phyloP scores from a whole-genome alignment of 2,113 vertebrate species.

The Oncorhynchus gorbuscha region DNA sequence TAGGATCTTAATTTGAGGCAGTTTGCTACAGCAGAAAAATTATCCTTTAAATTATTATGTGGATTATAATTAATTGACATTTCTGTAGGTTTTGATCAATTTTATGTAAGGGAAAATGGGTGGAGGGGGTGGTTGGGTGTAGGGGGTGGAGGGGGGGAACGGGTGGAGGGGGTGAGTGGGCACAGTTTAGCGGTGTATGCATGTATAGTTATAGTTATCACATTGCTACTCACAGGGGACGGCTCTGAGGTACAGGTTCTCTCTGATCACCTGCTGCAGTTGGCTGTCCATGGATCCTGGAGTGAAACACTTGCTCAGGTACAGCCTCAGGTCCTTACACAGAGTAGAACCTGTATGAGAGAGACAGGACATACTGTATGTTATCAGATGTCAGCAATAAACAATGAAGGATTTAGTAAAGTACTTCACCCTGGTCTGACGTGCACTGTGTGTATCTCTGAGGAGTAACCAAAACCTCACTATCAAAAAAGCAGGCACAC shows the following conservation, averaged over 20 bases:
- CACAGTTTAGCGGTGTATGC: not conserved
- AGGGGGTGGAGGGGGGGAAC: too few relatives aligned
- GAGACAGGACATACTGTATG: slow-evolving; percentile 28
- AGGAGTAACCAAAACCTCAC: slow-evolving; percentile 2
- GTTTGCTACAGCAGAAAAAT: too few relatives aligned
- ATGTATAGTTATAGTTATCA: not conserved
- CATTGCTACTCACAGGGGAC: slow-evolving; percentile 71
- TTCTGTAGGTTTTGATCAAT: too few relatives aligned
- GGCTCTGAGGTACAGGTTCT: slow-evolving; percentile 80
- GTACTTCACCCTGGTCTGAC: not conserved
- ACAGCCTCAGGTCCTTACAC: slow-evolving; percentile 80
- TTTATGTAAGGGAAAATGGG: too few relatives aligned
- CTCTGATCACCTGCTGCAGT: slow-evolving; percentile 80
- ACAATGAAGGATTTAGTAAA: not conserved
- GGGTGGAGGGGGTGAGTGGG: too few relatives aligned
- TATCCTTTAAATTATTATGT: too few relatives aligned
- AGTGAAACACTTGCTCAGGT: slow-evolving; percentile 81
- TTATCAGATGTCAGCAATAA: too few relatives aligned
- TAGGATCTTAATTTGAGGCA: too few relatives aligned
- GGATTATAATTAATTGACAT: too few relatives aligned
- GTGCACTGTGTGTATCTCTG: not conserved
- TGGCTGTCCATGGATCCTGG: slow-evolving; percentile 80
- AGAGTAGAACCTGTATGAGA: slow-evolving; percentile 69
- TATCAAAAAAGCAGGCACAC: not conserved
- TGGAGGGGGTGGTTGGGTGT: too few relatives aligned